Evolutionary conservation across 2,113 vertebrate genomes (phyloP).

Genomic region (Narcine bancroftii): DNA sequence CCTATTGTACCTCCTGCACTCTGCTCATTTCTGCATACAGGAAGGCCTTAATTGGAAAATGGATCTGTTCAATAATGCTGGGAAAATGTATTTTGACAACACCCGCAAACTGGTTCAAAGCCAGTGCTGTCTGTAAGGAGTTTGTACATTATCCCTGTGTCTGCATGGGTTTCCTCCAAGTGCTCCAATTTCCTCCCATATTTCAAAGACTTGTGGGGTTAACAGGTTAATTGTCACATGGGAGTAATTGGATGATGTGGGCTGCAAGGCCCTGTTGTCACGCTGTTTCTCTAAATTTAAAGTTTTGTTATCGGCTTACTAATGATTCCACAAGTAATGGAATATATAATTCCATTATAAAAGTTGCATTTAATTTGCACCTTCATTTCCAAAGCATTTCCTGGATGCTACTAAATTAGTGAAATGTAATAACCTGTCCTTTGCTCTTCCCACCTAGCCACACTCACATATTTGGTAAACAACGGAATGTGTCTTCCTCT

Average conservation of each 20-base stretch:
- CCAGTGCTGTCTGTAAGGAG: too few relatives aligned
- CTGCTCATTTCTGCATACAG: background rate
- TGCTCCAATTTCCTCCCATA: too few relatives aligned
- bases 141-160: too few relatives aligned
- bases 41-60: background rate
- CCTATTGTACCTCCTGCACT: background rate
- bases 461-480: conserved; percentile 32
- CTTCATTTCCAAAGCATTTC: background rate
- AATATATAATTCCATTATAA: background rate
- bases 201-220: too few relatives aligned
- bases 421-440: background rate
- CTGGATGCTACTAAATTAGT: background rate
- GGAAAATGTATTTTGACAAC: background rate
- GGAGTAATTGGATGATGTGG: too few relatives aligned
- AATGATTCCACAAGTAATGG: too few relatives aligned
- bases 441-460: background rate
- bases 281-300: too few relatives aligned
- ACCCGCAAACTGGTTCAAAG: too few relatives aligned
- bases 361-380: background rate
- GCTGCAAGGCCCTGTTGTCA: too few relatives aligned
- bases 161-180: too few relatives aligned
- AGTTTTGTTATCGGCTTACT: too few relatives aligned
- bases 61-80: background rate
- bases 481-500: conserved; percentile 14
- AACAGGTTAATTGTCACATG: too few relatives aligned